A percentile compares a stretch with the other conserved stretches of the same genome.
Evolutionary conservation across 2,113 vertebrate species (phyloP).

Genomic region (Heterocephalus glaber): DNA sequence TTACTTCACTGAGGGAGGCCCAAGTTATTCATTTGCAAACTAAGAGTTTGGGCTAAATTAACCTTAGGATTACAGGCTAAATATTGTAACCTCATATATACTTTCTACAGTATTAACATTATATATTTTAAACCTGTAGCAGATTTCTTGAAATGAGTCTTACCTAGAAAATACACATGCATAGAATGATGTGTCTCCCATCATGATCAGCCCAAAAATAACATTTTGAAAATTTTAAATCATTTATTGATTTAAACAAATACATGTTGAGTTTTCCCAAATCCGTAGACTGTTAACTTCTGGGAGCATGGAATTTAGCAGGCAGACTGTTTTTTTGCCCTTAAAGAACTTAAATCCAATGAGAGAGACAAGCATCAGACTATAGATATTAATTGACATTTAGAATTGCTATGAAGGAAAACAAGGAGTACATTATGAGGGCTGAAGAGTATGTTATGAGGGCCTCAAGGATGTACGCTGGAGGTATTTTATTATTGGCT

Average conservation of each 20-base stretch:
- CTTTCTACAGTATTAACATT: background rate
- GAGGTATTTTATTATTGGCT: background rate
- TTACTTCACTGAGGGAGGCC: background rate
- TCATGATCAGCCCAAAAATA: background rate
- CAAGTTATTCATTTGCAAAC: background rate
- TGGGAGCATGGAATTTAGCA: background rate
- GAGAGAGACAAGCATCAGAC: background rate
- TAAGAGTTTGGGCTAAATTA: background rate
- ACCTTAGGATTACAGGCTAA: background rate
- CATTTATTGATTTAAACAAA: background rate
- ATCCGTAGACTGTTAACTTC: background rate
- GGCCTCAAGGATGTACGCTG: background rate
- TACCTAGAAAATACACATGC: background rate
- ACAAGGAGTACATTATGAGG: background rate
- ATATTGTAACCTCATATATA: background rate
- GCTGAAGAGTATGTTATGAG: background rate
- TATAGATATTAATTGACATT: background rate
- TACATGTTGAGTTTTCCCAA: background rate
- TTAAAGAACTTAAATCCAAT: background rate
- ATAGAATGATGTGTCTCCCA: background rate
- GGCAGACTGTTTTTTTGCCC: background rate
- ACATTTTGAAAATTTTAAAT: background rate
- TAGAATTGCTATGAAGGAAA: background rate
- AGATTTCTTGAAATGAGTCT: background rate
- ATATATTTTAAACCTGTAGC: background rate